These are phyloP conservation scores for Falco rusticolus DNA, from an alignment of 2,797 vertebrate species.

Conservation along the genomic window DNA sequence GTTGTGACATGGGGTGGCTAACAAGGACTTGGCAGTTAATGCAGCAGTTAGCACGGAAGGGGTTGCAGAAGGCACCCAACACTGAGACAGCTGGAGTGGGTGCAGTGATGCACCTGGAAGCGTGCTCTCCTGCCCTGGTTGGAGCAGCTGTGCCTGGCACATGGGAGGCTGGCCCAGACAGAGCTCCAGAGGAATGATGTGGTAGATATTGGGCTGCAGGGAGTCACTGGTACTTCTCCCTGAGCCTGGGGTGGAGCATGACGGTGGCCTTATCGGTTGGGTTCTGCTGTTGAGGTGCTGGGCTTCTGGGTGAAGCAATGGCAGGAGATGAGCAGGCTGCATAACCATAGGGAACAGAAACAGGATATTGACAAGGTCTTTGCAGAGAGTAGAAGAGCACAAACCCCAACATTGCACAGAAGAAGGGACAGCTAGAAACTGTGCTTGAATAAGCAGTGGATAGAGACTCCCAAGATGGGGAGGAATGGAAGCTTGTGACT, in stretches of 20 bases:
- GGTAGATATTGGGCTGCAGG: neutral
- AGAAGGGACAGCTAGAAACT: neutral
- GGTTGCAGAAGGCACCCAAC: neutral
- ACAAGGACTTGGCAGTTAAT: neutral
- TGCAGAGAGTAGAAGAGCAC: neutral
- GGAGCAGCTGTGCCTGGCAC: rapidly evolving
- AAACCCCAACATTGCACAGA: neutral
- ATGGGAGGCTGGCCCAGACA: neutral
- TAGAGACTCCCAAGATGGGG: neutral
- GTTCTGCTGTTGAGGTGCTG: neutral
- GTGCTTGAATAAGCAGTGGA: neutral
- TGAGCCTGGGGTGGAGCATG: too few species aligned
- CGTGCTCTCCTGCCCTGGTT: neutral
- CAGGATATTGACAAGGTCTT: neutral
- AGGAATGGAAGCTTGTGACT: neutral
- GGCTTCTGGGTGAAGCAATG: neutral
- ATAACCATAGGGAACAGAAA: neutral
- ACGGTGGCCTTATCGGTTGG: neutral
- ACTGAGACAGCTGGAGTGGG: neutral
- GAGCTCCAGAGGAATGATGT: neutral
- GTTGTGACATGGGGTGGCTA: neutral
- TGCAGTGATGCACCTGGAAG: neutral
- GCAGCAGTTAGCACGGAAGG: neutral
- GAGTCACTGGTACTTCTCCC: neutral
- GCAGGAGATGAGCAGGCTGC: neutral